These are phyloP conservation scores for Pteronura brasiliensis DNA, from an alignment of 2,113 vertebrate species.

Conservation along the genomic window DNA sequence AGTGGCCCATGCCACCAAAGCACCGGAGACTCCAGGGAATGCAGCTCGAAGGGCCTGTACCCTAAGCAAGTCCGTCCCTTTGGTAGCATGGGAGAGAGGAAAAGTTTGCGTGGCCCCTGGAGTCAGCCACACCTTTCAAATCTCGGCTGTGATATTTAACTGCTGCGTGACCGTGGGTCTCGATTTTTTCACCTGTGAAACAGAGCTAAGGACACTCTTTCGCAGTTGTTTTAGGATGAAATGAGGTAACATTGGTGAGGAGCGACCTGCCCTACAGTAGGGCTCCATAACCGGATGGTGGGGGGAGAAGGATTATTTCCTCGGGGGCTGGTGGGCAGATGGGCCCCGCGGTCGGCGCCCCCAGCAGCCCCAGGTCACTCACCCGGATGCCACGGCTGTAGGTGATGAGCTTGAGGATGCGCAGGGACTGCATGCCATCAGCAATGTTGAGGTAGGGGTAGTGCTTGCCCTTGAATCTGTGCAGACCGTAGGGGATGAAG, in stretches of 20 bases:
- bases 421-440: conserved; percentile 54
- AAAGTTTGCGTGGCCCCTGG: background rate
- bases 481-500: background rate
- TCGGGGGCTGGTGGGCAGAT: background rate
- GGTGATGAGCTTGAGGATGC: conserved; percentile 54
- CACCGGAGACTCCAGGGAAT: background rate
- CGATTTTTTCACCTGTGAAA: background rate
- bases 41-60: background rate
- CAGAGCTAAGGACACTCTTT: background rate
- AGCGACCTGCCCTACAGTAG: background rate
- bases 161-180: background rate
- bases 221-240: background rate
- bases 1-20: background rate
- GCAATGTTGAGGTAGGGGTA: background rate
- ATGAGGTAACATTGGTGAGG: background rate
- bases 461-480: fast-evolving
- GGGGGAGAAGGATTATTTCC: background rate
- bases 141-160: background rate
- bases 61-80: background rate
- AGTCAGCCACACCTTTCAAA: background rate
- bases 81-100: background rate
- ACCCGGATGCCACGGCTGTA: conserved; percentile 65
- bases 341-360: background rate
- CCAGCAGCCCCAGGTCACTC: background rate
- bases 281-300: background rate